Percentiles rank a stretch among this genome's conserved stretches.
Conservation (phyloP, 2,797 vertebrate genomes). For the Rhynchotus rufescens region DNA sequence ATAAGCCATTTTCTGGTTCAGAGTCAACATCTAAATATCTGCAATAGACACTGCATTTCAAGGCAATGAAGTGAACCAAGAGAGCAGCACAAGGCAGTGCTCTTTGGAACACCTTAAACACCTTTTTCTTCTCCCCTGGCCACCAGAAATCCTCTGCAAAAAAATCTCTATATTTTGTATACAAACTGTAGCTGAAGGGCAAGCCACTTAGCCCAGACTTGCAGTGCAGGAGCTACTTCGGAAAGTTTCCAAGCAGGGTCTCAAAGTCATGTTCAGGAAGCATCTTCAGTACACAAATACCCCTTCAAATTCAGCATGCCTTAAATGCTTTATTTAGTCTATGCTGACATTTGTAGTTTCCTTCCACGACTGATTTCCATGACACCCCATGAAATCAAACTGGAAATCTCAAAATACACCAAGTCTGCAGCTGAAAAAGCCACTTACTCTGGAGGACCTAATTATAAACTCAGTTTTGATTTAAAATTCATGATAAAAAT, state of each 20-base stretch:
- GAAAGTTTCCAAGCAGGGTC: not conserved
- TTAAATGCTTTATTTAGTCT: not conserved
- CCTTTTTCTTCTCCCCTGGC: no score
- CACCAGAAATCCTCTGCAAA: not conserved
- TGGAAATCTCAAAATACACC: not conserved
- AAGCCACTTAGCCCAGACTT: not conserved
- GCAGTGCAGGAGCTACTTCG: not conserved
- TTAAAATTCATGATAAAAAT: not conserved
- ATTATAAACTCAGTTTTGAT: not conserved
- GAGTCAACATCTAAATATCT: not conserved
- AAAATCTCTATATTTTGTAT: not conserved
- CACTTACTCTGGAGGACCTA: not conserved
- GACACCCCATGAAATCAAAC: not conserved
- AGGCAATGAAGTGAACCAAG: not conserved
- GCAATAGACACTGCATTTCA: not conserved
- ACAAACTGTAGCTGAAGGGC: not conserved
- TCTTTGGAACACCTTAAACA: fast-evolving
- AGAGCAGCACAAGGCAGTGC: not conserved
- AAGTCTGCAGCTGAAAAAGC: not conserved
- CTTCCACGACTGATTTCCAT: not conserved
- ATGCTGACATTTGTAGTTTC: fast-evolving
- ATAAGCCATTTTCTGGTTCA: not conserved
- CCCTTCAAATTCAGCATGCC: not conserved
- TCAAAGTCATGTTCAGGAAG: not conserved
- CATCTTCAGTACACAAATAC: not conserved